Evolutionary conservation across 2,888 invertebrate genomes (phyloP).

Genomic region (Autographa gamma): DNA sequence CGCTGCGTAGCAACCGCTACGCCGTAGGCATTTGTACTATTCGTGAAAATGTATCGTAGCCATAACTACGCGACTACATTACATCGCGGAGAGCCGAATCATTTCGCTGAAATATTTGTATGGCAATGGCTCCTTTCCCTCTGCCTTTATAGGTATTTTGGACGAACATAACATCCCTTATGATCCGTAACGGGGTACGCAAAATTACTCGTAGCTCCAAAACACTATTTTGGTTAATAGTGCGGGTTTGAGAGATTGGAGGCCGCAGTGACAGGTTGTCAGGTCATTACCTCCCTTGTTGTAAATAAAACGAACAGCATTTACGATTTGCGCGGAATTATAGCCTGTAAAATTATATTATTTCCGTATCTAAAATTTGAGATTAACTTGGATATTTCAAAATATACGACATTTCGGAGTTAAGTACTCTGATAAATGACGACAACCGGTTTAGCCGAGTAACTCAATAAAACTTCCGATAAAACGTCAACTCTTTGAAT

Average conservation of each 20-base stretch:
- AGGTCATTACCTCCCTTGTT: constrained; percentile 27
- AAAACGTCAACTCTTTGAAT: constrained; percentile 48
- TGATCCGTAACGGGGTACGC: constrained; percentile 32
- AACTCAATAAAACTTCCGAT: constrained; percentile 51
- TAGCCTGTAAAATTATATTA: constrained; percentile 19
- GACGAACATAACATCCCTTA: constrained; percentile 35
- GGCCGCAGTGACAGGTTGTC: constrained; percentile 7
- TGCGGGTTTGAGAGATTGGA: constrained; percentile 9
- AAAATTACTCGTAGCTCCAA: constrained; percentile 11
- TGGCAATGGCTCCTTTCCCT: constrained; percentile 40
- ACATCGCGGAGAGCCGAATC: constrained; percentile 30
- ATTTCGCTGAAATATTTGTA: constrained; percentile 51
- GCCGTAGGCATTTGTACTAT: constrained; percentile 50
- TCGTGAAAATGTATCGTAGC: constrained; percentile 41
- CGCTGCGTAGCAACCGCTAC: constrained; percentile 43
- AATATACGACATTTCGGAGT: constrained; percentile 34
- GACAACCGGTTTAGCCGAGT: constrained; percentile 45
- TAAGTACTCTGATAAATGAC: constrained; percentile 42
- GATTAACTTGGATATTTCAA: constrained; percentile 27
- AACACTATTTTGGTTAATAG: constrained; percentile 14
- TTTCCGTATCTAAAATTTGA: constrained; percentile 22
- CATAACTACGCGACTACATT: constrained; percentile 46
- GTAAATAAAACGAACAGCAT: constrained; percentile 32
- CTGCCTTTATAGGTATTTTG: constrained; percentile 42
- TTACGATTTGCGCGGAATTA: constrained; percentile 23